A percentile compares a stretch with the other conserved stretches of the same genome.
Evolutionary conservation across 2,113 vertebrate species (phyloP).

Genomic region (Capricornis sumatraensis): DNA sequence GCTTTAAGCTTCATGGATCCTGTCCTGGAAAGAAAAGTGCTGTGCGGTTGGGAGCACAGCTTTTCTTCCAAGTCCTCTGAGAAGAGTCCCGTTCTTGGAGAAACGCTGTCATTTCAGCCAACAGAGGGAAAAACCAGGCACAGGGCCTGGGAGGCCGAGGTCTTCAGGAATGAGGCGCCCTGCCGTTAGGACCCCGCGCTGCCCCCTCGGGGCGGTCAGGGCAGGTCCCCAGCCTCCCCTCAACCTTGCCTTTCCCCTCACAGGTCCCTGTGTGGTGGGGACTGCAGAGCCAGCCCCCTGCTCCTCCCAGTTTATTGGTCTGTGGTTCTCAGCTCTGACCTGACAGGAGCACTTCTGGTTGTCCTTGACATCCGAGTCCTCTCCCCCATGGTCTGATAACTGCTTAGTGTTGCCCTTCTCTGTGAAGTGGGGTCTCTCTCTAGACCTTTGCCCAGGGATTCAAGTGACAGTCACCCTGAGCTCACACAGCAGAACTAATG

Average conservation of each 20-base stretch:
- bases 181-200: fast-evolving
- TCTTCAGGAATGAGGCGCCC: neutral
- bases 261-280: fast-evolving
- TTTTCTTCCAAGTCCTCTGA: neutral
- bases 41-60: neutral
- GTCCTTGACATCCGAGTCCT: neutral
- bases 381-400: neutral
- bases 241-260: neutral
- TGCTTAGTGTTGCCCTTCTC: neutral
- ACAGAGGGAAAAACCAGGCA: neutral
- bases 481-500: neutral
- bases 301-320: neutral
- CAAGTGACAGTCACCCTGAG: fast-evolving
- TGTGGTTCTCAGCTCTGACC: neutral
- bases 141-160: fast-evolving
- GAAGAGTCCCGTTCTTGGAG: neutral
- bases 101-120: fast-evolving
- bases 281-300: neutral
- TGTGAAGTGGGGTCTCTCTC: neutral
- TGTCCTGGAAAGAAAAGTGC: neutral
- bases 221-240: no score
- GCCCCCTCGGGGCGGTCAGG: fast-evolving
- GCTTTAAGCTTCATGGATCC: neutral
- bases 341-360: fast-evolving
- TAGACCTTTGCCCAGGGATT: neutral